Base-by-base conservation (phyloP, 2,113 vertebrate species). In the Nothoprocta pentlandii region DNA sequence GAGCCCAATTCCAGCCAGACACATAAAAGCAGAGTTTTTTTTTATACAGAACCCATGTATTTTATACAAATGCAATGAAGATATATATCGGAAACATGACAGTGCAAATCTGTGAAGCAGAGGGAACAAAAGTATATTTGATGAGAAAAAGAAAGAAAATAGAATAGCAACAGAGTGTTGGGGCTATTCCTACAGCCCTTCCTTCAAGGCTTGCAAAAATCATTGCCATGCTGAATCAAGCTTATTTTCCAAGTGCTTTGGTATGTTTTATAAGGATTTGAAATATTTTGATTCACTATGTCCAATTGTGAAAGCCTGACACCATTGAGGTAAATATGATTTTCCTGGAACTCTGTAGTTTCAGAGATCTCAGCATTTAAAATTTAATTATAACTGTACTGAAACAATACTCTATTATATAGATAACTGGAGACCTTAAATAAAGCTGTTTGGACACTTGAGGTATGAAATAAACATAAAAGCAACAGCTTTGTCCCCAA, bases 401-500 rank as follows among this genome's bases (percentile, higher is more conserved):
- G 0, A 4, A 32, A 15, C 26, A 59, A 14, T 3, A 23, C 4
- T 26, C 19, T 58, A 34, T 4, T 7, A 73, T 73, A 28, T 41
- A 54, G 42, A 1, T 17, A 42, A 71, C 10, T 26, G 14, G 51
- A 46, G 16, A 67, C 10, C 22, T 22, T 22, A 69, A 51, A 10
- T 70, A 16, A 36, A 30, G 25, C 8, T 41, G 12, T 32, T 17
- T 62, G 51, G n/a, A 67, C 80, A 80, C 61, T n/a, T 64, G 12
- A 67, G 13, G 16, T 34, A 34, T 36, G n/a, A 12, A 32, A 2
- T 11, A 64, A 42, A 7, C 61, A 5, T 32, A 58, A 83, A 69
- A 42, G 10, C 25, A 68, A 28, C 0, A 0, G 5, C 12, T 70
- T 69, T 66, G 28, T 53, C 36, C 64, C 25, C 66, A 30, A 0